Evolutionary conservation across 2,113 vertebrate species (phyloP).

Genomic region (Menidia beryllina): DNA sequence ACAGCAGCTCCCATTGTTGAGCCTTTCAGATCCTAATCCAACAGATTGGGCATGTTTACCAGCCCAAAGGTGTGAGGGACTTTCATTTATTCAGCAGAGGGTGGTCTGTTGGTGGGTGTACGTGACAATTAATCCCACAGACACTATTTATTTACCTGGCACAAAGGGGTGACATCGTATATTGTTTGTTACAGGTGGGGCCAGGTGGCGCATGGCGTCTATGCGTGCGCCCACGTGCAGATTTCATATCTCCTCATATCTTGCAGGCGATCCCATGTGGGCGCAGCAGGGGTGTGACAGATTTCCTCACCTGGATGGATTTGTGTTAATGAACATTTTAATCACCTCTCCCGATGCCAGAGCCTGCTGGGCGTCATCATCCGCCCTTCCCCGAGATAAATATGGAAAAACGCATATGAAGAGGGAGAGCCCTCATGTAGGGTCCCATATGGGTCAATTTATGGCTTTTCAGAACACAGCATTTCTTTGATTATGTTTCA

Average conservation of each 20-base stretch:
- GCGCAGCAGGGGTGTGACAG: constrained; percentile 55
- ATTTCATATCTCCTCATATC: constrained; percentile 16
- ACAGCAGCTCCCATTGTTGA: constrained; percentile 32
- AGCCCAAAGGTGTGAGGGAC: constrained; percentile 58
- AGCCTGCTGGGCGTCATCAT: constrained; percentile 53
- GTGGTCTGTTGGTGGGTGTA: constrained; percentile 36
- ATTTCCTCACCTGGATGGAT: constrained; percentile 69
- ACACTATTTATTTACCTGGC: constrained; percentile 65
- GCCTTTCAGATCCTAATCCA: constrained; percentile 49
- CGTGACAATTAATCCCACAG: constrained; percentile 35
- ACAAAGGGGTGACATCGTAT: constrained; percentile 48
- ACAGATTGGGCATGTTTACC: constrained; percentile 70
- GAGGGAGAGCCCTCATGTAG: constrained; percentile 13
- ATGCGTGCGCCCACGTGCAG: not conserved
- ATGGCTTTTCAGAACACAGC: not conserved
- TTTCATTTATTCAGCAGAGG: constrained; percentile 58
- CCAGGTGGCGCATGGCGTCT: constrained; percentile 51
- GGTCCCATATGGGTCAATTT: constrained; percentile 18
- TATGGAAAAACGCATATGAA: constrained; percentile 36
- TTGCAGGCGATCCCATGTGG: constrained; percentile 39
- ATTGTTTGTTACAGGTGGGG: constrained; percentile 47
- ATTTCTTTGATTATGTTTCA: constrained; percentile 1
- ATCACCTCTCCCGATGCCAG: constrained; percentile 65
- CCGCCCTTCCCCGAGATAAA: constrained; percentile 52
- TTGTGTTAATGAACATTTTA: constrained; percentile 79